phyloP scores from a whole-genome alignment of 2,888 invertebrate species.

The Synergus itoensis region DNA sequence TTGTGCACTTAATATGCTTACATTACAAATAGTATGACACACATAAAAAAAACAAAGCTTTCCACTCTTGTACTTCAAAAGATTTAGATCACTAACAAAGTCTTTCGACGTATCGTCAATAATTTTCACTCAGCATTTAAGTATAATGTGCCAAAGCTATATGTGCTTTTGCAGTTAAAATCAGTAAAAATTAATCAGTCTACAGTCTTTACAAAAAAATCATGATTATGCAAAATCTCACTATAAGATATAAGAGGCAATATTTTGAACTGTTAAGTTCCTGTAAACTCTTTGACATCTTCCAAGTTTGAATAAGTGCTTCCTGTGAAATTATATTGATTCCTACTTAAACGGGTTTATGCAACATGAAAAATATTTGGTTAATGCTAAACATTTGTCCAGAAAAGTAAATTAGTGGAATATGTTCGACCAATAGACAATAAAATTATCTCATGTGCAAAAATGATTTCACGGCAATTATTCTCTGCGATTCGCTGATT shows the following conservation, averaged over 20 bases:
- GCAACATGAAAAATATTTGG: constrained; percentile 7
- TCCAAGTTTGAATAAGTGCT: constrained; percentile 12
- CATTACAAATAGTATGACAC: constrained; percentile 35
- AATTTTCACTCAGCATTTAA: constrained; percentile 30
- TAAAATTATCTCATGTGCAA: not conserved
- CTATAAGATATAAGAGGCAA: constrained; percentile 31
- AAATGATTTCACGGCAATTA: not conserved
- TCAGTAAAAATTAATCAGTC: constrained; percentile 40
- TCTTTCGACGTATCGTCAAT: constrained; percentile 25
- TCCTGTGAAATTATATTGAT: not conserved
- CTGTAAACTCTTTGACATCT: not conserved
- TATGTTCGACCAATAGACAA: not conserved
- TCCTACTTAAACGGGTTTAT: not conserved
- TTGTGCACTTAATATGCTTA: constrained; percentile 25
- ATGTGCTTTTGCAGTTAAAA: constrained; percentile 26
- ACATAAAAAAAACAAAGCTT: constrained; percentile 38
- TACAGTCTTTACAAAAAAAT: constrained; percentile 25
- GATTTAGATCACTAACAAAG: constrained; percentile 28
- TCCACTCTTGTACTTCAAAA: constrained; percentile 28
- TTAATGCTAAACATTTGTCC: not conserved
- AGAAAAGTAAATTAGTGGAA: constrained; percentile 17
- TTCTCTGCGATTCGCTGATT: not conserved
- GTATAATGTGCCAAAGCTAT: constrained; percentile 36
- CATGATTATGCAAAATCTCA: constrained; percentile 39
- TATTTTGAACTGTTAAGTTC: not conserved